Percentiles rank a stretch among this genome's conserved stretches.
Evolutionary conservation across 64 coral and sea anemone genomes (phyloP).

Genomic region (Dendronephthya gigantea): DNA sequence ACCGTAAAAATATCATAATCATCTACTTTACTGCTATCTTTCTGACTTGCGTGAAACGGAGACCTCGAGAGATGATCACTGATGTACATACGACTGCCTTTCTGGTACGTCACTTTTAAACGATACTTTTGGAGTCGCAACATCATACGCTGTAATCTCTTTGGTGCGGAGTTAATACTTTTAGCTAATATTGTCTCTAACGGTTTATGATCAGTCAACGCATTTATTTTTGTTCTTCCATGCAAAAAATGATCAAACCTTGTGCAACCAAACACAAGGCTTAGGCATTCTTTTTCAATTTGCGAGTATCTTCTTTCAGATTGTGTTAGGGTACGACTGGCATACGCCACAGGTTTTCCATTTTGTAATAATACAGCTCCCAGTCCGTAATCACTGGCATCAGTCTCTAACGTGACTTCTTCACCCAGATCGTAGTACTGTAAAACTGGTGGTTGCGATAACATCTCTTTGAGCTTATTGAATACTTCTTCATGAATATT

Average conservation of each 20-base stretch:
- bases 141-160: background rate
- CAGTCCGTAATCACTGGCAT: background rate
- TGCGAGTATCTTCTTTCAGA: background rate
- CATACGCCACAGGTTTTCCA: background rate
- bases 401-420: background rate
- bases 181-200: too few relatives aligned
- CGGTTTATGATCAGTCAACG: too few relatives aligned
- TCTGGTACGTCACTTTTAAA: too few relatives aligned
- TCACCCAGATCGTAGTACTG: too few relatives aligned
- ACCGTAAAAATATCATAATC: slow-evolving; percentile 32
- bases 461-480: too few relatives aligned
- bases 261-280: background rate
- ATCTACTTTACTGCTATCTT: background rate
- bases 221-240: too few relatives aligned
- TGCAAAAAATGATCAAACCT: background rate
- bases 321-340: too few relatives aligned
- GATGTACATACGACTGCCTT: slow-evolving; percentile 18
- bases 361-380: background rate
- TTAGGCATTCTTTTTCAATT: background rate
- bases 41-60: background rate
- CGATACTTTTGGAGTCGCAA: background rate
- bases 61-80: slow-evolving; percentile 22
- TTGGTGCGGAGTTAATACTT: too few relatives aligned
- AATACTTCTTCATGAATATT: too few relatives aligned
- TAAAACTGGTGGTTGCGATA: too few relatives aligned